phyloP scores from a whole-genome alignment of 2,888 invertebrate genomes.

The Rotaria magnacalcarata region DNA sequence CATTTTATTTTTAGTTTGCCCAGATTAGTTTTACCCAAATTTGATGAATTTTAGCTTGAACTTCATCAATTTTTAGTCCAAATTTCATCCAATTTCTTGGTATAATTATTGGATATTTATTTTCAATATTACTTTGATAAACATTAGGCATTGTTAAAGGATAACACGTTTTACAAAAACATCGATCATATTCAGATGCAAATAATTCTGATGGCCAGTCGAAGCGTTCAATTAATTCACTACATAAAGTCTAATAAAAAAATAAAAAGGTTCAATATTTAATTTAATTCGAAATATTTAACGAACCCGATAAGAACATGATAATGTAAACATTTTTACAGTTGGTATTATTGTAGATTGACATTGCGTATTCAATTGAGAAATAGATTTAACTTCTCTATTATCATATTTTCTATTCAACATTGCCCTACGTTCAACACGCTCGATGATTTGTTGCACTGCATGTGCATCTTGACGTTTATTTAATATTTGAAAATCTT shows the following conservation, averaged over 20 bases:
- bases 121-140: background rate
- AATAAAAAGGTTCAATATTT: background rate
- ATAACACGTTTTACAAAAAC: conserved; percentile 26
- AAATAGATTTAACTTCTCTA: background rate
- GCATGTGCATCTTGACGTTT: background rate
- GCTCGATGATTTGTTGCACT: background rate
- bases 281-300: background rate
- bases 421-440: background rate
- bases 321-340: background rate
- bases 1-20: background rate
- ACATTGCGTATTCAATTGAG: background rate
- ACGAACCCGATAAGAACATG: background rate
- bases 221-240: background rate
- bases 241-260: background rate
- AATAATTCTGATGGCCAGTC: background rate
- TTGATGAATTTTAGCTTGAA: conserved; percentile 20
- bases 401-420: background rate
- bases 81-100: conserved; percentile 13
- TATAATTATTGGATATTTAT: background rate
- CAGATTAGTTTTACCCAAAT: background rate
- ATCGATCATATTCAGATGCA: conserved; percentile 4
- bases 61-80: background rate
- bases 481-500: background rate
- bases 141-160: background rate
- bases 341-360: background rate